Evolutionary conservation across 2,888 invertebrate species (phyloP), one percentile per base, ranked within the genome.

Genomic region (Nesidiocoris tenuis): DNA sequence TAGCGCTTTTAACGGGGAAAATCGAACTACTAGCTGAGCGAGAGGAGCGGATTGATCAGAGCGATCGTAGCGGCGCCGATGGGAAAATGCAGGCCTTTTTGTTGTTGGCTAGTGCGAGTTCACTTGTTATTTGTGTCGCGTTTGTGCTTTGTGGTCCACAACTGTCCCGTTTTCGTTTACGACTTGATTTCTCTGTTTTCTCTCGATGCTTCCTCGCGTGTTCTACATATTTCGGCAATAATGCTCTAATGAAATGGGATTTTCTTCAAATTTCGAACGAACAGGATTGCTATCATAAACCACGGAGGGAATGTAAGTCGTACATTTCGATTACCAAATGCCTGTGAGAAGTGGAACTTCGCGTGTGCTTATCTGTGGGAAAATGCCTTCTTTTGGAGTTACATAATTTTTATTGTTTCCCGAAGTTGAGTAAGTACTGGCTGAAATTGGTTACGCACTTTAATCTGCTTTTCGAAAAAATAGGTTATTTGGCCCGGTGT

Each of bases 381-480:
- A 77, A 71, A 77, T 77, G 77, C 70, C 61, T 68, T 74, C 66
- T 54, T 77, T 71, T 17, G 77, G 74, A 72, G 76, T 77, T 77
- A 77, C 74, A 74, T 77, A 76, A 77, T 21, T 75, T 74, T 74
- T 23, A 65, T 56, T 56, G 25, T 74, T 74, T 56, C 22, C 56
- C 61, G 16, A 24, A 23, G 23, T 9, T 56, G 65, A 23, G 65
- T 74, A 59, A 70, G 65, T 65, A 12, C 39, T 39, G 39, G 39
- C 39, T 39, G 39, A 39, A 39, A 7, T 12, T 3, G 3, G 39
- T 39, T 39, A 39, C 39, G 39, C 39, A 39, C 39, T 39, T 12
- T 39, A 39, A 39, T 39, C n/a, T n/a, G n/a, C n/a, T n/a, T n/a
- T n/a, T n/a, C n/a, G n/a, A n/a, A n/a, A n/a, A n/a, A n/a, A n/a